Conservation (phyloP, 2,113 vertebrate genomes). For the Natator depressus region DNA sequence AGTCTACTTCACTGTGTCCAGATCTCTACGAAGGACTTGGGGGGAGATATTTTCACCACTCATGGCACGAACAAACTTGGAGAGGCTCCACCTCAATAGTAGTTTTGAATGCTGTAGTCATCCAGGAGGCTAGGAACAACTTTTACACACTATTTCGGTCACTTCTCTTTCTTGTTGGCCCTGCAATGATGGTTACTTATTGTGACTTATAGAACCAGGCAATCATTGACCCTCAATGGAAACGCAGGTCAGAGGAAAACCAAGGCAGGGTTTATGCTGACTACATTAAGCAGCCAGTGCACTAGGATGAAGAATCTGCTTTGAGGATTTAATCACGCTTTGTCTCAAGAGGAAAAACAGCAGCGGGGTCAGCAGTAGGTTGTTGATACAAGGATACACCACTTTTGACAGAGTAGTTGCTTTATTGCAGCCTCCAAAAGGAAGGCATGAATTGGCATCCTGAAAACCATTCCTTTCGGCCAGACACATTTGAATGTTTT, state of each 20-base stretch:
- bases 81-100: neutral
- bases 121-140: neutral
- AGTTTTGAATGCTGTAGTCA: neutral
- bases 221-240: neutral
- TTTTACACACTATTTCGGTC: neutral
- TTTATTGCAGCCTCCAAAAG: neutral
- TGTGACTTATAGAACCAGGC: neutral
- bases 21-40: neutral
- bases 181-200: accelerated
- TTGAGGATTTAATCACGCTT: neutral
- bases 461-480: neutral
- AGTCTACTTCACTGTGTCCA: neutral
- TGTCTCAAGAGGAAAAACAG: neutral
- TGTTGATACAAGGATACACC: neutral
- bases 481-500: neutral
- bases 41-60: neutral
- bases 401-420: neutral
- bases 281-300: accelerated
- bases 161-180: neutral
- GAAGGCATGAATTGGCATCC: neutral
- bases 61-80: neutral
- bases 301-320: neutral
- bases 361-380: neutral
- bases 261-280: neutral
- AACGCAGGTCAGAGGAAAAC: neutral